Percentiles rank a stretch among this genome's conserved stretches.
phyloP scores from a whole-genome alignment of 2,888 invertebrate genomes.

The Conomelus anceps region DNA sequence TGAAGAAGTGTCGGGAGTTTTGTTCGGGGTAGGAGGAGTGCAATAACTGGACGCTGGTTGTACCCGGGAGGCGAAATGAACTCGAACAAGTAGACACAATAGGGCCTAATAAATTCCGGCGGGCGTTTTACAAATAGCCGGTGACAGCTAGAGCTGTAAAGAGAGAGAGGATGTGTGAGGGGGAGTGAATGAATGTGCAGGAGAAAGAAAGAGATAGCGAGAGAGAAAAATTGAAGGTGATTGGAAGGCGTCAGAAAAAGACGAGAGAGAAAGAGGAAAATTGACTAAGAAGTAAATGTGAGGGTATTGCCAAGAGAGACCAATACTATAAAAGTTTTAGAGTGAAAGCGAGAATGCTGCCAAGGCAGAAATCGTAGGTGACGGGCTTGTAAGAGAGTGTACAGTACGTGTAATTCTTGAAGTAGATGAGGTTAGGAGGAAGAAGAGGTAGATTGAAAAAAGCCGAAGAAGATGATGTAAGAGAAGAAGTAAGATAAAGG shows the following conservation, averaged over 20 bases:
- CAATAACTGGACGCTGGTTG: not conserved
- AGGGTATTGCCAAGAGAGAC: not conserved
- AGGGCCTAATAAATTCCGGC: not conserved
- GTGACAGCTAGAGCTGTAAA: not conserved
- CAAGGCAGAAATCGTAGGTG: no score
- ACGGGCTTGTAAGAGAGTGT: no score
- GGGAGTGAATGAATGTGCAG: no score
- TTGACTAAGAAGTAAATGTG: not conserved
- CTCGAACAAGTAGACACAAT: not conserved
- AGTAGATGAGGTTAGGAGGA: not conserved
- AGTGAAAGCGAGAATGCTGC: no score
- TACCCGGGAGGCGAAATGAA: not conserved
- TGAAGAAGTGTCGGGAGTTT: not conserved
- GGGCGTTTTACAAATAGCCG: not conserved
- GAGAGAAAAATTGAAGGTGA: no score
- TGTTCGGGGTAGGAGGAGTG: not conserved
- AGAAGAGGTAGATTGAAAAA: not conserved
- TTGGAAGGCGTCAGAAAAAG: no score
- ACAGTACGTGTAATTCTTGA: no score
- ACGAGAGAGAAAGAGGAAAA: not conserved
- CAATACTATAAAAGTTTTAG: no score
- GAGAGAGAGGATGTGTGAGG: not conserved
- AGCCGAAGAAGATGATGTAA: no score
- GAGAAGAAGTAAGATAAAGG: not conserved
- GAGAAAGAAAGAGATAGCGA: not conserved